Evolutionary conservation across 2,797 vertebrate genomes (phyloP), one percentile per base, ranked within the genome.

Genomic region (Anolis apletophallus): DNA sequence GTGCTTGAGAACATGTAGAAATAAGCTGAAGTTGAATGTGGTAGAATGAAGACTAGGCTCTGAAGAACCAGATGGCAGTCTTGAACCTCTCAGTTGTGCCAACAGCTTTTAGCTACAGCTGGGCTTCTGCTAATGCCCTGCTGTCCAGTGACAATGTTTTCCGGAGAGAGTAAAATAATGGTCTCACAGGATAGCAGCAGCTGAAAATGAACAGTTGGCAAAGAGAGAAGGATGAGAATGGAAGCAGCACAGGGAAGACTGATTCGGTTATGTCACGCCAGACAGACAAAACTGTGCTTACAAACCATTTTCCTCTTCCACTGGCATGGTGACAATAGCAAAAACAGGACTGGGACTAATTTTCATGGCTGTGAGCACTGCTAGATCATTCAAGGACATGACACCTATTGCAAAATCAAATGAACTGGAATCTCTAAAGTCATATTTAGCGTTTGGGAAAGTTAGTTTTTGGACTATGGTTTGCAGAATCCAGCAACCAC

Each of bases 71-170:
- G 84, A 85, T 79, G 75, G 64, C 54, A 46, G 52, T 34, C 21
- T 34, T n/a, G 64, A 57, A 79, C 23, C 34, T 79, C 78, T 79
- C n/a, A 46, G 23, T 36, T 46, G 64, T 55, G 52, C 52, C 75
- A 85, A 52, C 32, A 79, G 64, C 84, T 64, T 81, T 32, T 85
- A 52, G 67, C 69, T 79, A 29, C 75, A 85, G 84, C 84, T 85
- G 64, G 64, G 52, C 64, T 79, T 71, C 52, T 46, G 34, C 76
- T n/a, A 69, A 55, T 69, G 64, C 32, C 61, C 64, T 85, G 74
- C 75, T 79, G 64, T 71, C 76, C 75, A 29, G 34, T 40, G 54
- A 72, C 52, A 72, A 85, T 34, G 54, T 79, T 85, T 79, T 69
- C 84, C 67, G 50, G 76, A 11, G 67, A 71, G 52, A 85, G 52